These are phyloP conservation scores for Hypercompe scribonia DNA, from an alignment of 2,888 invertebrate genomes.

Conservation along the genomic window DNA sequence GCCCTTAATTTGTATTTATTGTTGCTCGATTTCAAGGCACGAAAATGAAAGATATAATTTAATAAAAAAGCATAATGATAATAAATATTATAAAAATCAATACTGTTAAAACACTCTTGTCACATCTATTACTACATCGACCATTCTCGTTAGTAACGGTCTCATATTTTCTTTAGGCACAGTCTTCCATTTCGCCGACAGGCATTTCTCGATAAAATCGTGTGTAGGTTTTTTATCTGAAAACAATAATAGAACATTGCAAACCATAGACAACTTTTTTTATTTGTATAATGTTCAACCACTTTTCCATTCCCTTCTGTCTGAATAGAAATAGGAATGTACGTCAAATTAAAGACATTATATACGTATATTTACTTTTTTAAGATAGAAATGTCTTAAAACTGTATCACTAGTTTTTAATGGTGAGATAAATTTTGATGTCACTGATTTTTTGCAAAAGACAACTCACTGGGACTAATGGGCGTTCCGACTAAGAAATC, in stretches of 20 bases:
- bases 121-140: slow-evolving; percentile 74
- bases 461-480: too few species aligned
- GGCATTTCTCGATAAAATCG: slow-evolving; percentile 73
- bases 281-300: too few species aligned
- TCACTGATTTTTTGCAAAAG: too few species aligned
- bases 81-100: slow-evolving; percentile 1
- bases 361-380: too few species aligned
- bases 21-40: background rate
- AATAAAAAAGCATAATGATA: background rate
- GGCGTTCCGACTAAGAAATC: too few species aligned
- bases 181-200: slow-evolving; percentile 71
- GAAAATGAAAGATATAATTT: background rate
- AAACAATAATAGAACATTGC: slow-evolving; percentile 1
- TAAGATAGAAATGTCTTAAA: too few species aligned
- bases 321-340: too few species aligned
- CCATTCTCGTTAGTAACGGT: slow-evolving; percentile 75
- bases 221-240: slow-evolving; percentile 67
- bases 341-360: too few species aligned
- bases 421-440: too few species aligned
- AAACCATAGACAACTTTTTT: background rate
- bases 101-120: slow-evolving; percentile 59
- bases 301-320: too few species aligned
- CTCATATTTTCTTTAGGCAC: slow-evolving; percentile 71
- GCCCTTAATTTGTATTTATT: too few species aligned
- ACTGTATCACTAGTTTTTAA: too few species aligned